phyloP scores from a whole-genome alignment of 2,888 invertebrate species.

The Eilema griseolum region DNA sequence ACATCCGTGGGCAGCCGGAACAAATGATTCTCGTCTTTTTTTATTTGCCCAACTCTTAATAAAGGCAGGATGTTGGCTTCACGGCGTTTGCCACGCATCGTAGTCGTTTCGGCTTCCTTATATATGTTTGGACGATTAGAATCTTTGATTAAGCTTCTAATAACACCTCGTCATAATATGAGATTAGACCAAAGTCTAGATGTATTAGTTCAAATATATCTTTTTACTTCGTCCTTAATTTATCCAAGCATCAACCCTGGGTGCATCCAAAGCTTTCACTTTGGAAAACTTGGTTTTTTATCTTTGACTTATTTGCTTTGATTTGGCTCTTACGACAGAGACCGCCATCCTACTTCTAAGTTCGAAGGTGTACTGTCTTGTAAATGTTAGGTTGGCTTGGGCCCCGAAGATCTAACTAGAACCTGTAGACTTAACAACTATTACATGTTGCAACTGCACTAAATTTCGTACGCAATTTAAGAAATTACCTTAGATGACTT shows the following conservation, averaged over 20 bases:
- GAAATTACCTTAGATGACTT: constrained; percentile 20
- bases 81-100: constrained; percentile 78
- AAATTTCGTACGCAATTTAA: constrained; percentile 24
- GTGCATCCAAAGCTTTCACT: not conserved
- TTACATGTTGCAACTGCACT: not conserved
- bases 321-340: not conserved
- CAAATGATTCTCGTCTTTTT: constrained; percentile 76
- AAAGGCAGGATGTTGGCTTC: constrained; percentile 83
- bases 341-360: not conserved
- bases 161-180: constrained; percentile 11
- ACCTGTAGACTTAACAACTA: not conserved
- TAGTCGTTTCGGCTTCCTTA: constrained; percentile 74
- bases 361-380: not conserved
- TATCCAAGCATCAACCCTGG: not conserved
- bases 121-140: constrained; percentile 48
- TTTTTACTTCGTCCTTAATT: not conserved
- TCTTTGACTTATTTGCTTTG: not conserved
- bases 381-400: not conserved
- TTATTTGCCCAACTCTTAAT: constrained; percentile 73
- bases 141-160: constrained; percentile 44
- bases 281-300: not conserved
- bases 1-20: constrained; percentile 83
- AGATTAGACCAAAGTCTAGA: not conserved
- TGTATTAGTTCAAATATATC: not conserved
- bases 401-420: not conserved